These are phyloP conservation scores for Callopanchax toddi DNA, from an alignment of 2,113 vertebrate species.

Conservation along the genomic window DNA sequence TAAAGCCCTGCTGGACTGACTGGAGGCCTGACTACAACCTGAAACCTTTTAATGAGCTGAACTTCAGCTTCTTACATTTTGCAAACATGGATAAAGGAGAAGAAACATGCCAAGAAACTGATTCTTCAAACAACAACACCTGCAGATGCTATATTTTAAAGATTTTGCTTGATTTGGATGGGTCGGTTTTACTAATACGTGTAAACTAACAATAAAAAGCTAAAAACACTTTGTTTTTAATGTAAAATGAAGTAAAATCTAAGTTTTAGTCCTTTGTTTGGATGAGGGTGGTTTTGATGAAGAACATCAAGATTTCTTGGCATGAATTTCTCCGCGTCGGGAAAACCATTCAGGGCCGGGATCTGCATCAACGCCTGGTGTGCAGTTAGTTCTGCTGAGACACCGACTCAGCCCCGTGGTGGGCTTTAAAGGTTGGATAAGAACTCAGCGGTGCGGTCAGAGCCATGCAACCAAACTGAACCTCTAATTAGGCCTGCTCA, in stretches of 20 bases:
- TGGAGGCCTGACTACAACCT: conserved; percentile 54
- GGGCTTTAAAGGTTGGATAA: conserved; percentile 52
- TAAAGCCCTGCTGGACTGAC: conserved; percentile 57
- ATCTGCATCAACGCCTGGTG: conserved; percentile 45
- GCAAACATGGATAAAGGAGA: conserved; percentile 39
- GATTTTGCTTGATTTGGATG: too few species aligned
- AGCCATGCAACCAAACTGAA: conserved; percentile 56
- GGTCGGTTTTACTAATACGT: too few species aligned
- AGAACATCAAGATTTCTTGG: conserved; percentile 8
- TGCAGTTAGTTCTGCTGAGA: conserved; percentile 55
- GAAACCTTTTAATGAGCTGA: conserved; percentile 62
- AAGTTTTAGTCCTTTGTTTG: neutral
- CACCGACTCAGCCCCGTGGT: conserved; percentile 49
- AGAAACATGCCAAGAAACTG: conserved; percentile 29
- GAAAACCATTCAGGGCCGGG: conserved; percentile 25
- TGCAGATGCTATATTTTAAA: neutral
- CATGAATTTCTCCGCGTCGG: conserved; percentile 42
- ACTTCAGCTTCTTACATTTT: conserved; percentile 51
- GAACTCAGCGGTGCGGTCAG: conserved; percentile 53
- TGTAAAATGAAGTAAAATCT: too few species aligned
- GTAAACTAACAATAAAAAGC: neutral
- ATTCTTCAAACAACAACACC: conserved; percentile 18
- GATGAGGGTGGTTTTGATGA: conserved; percentile 1
- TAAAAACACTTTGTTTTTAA: too few species aligned
- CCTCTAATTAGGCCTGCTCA: conserved; percentile 66